Conservation (phyloP, 64 coral and sea anemone species). For the Trachythela sp. region DNA sequence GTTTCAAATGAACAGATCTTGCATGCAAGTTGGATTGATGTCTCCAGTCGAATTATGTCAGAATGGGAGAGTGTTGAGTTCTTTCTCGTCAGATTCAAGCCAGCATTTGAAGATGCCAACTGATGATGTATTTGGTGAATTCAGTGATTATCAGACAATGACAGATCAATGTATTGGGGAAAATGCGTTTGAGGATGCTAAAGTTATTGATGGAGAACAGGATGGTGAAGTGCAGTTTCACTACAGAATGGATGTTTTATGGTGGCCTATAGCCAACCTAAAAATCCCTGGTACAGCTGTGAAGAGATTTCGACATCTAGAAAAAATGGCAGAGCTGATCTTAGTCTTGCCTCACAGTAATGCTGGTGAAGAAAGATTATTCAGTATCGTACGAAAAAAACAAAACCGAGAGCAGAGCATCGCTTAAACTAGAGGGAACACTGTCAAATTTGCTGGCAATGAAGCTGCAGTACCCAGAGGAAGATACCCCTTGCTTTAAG, state of each 20-base stretch:
- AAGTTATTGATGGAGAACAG: slow-evolving; percentile 34
- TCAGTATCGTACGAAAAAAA: slow-evolving; percentile 26
- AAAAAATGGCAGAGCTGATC: not conserved
- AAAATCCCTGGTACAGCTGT: not conserved
- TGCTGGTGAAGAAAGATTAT: slow-evolving; percentile 2
- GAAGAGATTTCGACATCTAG: too few species aligned
- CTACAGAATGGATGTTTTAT: slow-evolving; percentile 35
- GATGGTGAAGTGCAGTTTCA: slow-evolving; percentile 14
- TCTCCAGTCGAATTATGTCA: too few species aligned
- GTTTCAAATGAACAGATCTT: too few species aligned
- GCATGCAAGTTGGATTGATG: too few species aligned
- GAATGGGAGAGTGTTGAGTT: too few species aligned
- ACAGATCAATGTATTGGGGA: slow-evolving; percentile 29
- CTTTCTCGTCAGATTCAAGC: too few species aligned
- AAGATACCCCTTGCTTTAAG: slow-evolving; percentile 34
- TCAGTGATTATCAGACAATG: slow-evolving; percentile 39
- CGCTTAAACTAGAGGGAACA: not conserved
- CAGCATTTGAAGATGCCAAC: not conserved
- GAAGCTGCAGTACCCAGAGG: slow-evolving; percentile 42
- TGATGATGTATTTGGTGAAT: slow-evolving; percentile 36
- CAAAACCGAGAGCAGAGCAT: slow-evolving; percentile 24
- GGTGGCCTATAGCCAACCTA: not conserved
- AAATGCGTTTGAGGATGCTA: slow-evolving; percentile 15
- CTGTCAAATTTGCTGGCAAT: slow-evolving; percentile 28
- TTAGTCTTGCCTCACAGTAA: not conserved